Percentiles rank a stretch among this genome's conserved stretches.
These are phyloP conservation scores for Frieseomelitta varia DNA, from an alignment of 1,140 invertebrate genomes.

Conservation along the genomic window DNA sequence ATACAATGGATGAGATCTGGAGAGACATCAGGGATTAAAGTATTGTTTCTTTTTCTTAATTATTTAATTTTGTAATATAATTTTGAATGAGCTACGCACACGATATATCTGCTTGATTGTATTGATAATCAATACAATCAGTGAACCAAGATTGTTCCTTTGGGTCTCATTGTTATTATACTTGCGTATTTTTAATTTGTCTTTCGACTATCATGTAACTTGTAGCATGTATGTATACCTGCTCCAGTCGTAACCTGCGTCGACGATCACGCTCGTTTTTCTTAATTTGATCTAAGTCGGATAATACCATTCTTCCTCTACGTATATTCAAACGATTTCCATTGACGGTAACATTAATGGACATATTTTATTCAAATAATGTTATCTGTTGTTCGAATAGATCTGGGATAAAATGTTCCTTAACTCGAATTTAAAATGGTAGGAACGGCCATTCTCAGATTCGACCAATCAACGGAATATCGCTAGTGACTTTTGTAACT, in stretches of 20 bases:
- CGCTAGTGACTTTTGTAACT: neutral
- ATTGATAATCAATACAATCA: no score
- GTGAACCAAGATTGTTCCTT: neutral
- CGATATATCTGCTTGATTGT: no score
- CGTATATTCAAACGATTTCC: conserved; percentile 81
- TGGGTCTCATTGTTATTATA: neutral
- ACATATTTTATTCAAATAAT: conserved; percentile 76
- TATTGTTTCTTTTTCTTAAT: no score
- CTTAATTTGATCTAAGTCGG: conserved; percentile 78
- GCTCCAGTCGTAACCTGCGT: conserved; percentile 82
- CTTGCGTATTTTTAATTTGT: neutral
- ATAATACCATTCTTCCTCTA: conserved; percentile 79
- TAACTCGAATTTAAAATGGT: conserved; percentile 61
- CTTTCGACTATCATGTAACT: conserved; percentile 21
- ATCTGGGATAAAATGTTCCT: conserved; percentile 6
- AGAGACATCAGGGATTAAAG: no score
- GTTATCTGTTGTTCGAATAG: conserved; percentile 3
- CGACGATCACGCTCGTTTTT: conserved; percentile 82
- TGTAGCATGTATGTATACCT: conserved; percentile 59
- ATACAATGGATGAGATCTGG: no score
- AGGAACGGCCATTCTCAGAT: conserved; percentile 47
- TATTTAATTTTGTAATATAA: no score
- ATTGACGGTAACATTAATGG: conserved; percentile 82
- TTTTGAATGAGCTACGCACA: no score
- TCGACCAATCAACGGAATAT: conserved; percentile 16